Base-by-base conservation (phyloP, 2,888 invertebrate species). In the Elmis aenea region DNA sequence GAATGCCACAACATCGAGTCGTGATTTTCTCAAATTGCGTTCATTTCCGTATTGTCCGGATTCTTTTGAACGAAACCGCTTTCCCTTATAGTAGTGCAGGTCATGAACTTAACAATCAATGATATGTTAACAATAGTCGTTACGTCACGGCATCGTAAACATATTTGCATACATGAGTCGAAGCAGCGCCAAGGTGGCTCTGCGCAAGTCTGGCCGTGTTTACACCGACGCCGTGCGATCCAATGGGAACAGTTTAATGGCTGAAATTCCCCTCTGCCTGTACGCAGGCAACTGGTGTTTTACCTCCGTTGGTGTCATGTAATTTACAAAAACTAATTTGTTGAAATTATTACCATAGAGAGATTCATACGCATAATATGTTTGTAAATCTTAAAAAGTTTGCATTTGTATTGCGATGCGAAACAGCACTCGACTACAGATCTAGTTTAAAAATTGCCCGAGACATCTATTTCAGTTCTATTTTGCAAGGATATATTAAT, bases 21-120 rank as follows among this genome's bases (percentile, higher is more conserved):
- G 38, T 38, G 49, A 47, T 49, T 49, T 47, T 47, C 43, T 46
- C 39, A 38, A 41, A 48, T 46, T 45, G 38, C 44, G 37, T 48
- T 47, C 45, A 43, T 51, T 48, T 49, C 51, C 46, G 46, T 42
- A 57, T 52, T 55, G 54, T 56, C 50, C 50, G 44, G 39, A 40
- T 44, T 44, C 44, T 44, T 44, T 44, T 38, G 39, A 38, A 38
- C 26, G 32, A 51, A 51, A 55, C 51, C 59, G 61, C 58, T 61
- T 61, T 61, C 59, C 55, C 75, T 76, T 59, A 74, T 75, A 61
- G 57, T 61, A 57, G 58, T 52, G 61, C 60, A 64, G 65, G 65
- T 65, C 65, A 61, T 58, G 64, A 62, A 62, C 63, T 61, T 61
- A 63, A 65, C 65, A 65, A 65, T 65, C 65, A 65, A 65, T 64